These are phyloP conservation scores for Andrena camellia DNA, from an alignment of 2,888 invertebrate genomes.

Conservation along the genomic window DNA sequence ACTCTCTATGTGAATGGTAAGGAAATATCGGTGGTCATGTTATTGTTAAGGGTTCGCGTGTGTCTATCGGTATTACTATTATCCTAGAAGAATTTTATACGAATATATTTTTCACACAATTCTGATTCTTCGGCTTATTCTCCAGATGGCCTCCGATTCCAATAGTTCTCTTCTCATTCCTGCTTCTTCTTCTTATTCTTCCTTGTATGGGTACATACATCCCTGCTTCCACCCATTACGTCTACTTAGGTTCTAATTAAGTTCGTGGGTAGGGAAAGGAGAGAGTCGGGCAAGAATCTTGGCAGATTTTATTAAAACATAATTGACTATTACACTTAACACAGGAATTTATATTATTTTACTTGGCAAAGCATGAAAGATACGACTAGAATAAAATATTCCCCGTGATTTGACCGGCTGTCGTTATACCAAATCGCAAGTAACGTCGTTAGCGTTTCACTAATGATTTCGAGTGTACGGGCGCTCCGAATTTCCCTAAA, in stretches of 20 bases:
- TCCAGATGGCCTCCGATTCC: not conserved
- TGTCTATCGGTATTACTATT: slow-evolving; percentile 15
- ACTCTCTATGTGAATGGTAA: not conserved
- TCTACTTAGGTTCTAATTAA: not conserved
- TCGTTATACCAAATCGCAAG: slow-evolving; percentile 62
- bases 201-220: not conserved
- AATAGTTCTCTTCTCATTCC: not conserved
- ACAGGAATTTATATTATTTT: slow-evolving; percentile 78
- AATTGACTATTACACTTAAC: slow-evolving; percentile 81
- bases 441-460: slow-evolving; percentile 58
- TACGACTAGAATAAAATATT: slow-evolving; percentile 78
- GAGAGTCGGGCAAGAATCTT: slow-evolving; percentile 70
- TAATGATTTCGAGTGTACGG: slow-evolving; percentile 52
- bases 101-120: slow-evolving; percentile 59
- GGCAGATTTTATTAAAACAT: slow-evolving; percentile 81
- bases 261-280: slow-evolving; percentile 1
- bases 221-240: not conserved
- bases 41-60: slow-evolving; percentile 30
- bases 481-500: slow-evolving; percentile 40
- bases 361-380: slow-evolving; percentile 79
- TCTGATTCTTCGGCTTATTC: not conserved
- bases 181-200: not conserved
- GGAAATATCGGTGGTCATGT: not conserved
- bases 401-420: slow-evolving; percentile 58
- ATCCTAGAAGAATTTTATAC: slow-evolving; percentile 41